Percentiles rank a stretch among this genome's conserved stretches.
These are phyloP conservation scores for Notoglanidium macrostoma DNA, from an alignment of 2,797 vertebrate species.

Conservation along the genomic window DNA sequence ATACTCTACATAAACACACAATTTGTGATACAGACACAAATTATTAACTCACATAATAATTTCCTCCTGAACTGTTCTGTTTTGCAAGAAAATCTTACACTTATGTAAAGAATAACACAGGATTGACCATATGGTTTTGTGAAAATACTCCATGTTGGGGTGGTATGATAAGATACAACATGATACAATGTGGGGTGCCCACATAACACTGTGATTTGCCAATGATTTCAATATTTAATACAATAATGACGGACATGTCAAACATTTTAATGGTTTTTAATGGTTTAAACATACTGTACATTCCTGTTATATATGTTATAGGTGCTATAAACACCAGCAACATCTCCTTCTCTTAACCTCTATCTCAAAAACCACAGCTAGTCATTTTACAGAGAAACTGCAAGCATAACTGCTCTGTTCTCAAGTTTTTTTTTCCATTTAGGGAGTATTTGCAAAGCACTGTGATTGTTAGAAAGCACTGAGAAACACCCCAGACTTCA, in stretches of 20 bases:
- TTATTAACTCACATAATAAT: background rate
- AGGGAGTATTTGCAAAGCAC: background rate
- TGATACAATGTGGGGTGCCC: background rate
- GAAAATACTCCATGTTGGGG: background rate
- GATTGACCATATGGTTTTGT: background rate
- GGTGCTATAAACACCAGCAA: background rate
- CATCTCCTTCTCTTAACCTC: too few relatives aligned
- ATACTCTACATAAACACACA: background rate
- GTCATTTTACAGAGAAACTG: background rate
- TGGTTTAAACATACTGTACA: too few relatives aligned
- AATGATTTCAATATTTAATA: background rate
- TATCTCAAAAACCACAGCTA: too few relatives aligned
- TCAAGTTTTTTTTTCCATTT: background rate
- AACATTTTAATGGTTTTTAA: background rate
- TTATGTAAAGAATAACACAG: background rate
- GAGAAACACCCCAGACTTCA: too few relatives aligned
- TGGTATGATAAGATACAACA: background rate
- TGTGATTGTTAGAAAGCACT: background rate
- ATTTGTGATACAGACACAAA: background rate
- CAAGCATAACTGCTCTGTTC: background rate
- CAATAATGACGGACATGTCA: background rate
- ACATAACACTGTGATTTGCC: background rate
- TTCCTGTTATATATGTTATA: background rate
- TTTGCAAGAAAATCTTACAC: background rate
- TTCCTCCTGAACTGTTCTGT: background rate